Percentiles rank a stretch among this genome's conserved stretches.
phyloP scores from a whole-genome alignment of 2,888 invertebrate species.

The Callosobruchus maculatus region DNA sequence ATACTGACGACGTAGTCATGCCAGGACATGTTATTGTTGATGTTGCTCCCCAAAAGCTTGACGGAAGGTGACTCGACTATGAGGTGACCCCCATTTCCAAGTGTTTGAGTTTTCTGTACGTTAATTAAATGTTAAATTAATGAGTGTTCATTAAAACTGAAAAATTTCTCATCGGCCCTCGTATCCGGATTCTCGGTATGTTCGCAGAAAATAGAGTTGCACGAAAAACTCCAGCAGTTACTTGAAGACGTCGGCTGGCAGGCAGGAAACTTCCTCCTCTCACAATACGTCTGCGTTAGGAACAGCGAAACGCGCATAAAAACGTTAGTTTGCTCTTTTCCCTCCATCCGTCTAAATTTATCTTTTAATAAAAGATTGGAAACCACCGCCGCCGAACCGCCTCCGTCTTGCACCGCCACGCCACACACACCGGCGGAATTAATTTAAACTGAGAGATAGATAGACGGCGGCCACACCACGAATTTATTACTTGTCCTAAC shows the following conservation, averaged over 20 bases:
- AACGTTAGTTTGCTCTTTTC: background rate
- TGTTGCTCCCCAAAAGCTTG: no score
- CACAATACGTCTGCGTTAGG: background rate
- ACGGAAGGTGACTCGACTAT: no score
- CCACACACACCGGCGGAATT: background rate
- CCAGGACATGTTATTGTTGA: no score
- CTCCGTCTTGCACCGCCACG: background rate
- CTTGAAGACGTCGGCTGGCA: background rate
- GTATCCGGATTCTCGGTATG: no score
- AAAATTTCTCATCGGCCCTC: no score
- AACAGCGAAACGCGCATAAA: background rate
- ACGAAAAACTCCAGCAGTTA: background rate
- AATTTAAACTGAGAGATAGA: background rate
- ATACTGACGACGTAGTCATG: no score
- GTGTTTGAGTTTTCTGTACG: no score
- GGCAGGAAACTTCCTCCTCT: background rate
- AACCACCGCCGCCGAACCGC: background rate
- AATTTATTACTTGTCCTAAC: background rate
- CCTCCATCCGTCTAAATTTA: conserved; percentile 16
- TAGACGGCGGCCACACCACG: conserved; percentile 13
- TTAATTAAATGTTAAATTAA: no score
- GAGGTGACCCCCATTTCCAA: no score
- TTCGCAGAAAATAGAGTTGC: no score
- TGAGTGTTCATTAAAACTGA: no score
- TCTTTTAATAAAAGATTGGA: conserved; percentile 16